Conservation (phyloP, 2,888 invertebrate genomes). For the Drosophila sordidapex region DNA sequence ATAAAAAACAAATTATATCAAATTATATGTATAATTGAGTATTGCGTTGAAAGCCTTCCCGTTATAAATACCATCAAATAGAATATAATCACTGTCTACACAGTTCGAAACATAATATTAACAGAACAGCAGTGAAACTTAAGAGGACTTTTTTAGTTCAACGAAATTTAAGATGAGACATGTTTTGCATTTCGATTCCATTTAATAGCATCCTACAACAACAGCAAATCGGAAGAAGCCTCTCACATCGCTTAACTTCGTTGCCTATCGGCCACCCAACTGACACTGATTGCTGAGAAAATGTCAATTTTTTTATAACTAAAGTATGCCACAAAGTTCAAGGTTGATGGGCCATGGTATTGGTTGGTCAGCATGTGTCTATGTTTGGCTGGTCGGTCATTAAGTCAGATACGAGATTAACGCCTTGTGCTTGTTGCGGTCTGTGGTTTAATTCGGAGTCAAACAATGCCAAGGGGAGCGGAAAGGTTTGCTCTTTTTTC, state of each 20-base stretch:
- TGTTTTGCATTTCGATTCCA: background rate
- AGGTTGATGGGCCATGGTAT: slow-evolving; percentile 37
- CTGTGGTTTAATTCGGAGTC: slow-evolving; percentile 66
- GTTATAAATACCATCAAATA: background rate
- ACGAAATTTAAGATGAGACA: background rate
- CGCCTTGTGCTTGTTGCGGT: slow-evolving; percentile 45
- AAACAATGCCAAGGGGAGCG: slow-evolving; percentile 51
- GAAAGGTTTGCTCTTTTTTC: slow-evolving; percentile 58
- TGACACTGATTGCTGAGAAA: background rate
- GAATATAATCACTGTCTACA: background rate
- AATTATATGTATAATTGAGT: background rate
- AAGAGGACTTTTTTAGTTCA: background rate
- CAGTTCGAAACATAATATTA: background rate
- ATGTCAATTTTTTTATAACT: background rate
- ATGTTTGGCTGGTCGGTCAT: slow-evolving; percentile 49
- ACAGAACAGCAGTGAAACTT: background rate
- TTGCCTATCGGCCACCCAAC: background rate
- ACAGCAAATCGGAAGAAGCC: background rate
- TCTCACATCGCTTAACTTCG: background rate
- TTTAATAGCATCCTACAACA: background rate
- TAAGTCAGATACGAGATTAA: slow-evolving; percentile 53
- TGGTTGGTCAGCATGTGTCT: slow-evolving; percentile 39
- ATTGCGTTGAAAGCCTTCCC: background rate
- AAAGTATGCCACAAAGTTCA: slow-evolving; percentile 31
- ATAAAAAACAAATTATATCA: background rate